phyloP scores from a whole-genome alignment of 1,140 invertebrate species.

The Hyles euphorbiae region DNA sequence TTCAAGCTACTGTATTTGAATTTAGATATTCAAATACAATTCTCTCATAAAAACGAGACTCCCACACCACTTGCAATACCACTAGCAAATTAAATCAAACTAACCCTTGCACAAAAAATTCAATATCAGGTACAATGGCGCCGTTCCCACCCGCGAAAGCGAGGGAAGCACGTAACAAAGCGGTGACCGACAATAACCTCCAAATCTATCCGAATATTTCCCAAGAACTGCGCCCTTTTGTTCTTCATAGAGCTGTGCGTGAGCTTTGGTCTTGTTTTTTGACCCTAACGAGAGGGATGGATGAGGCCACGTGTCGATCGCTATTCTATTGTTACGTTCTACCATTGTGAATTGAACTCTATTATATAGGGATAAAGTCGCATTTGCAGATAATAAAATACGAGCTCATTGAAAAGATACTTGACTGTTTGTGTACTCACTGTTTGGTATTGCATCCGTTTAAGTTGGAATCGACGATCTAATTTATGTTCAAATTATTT shows the following conservation, averaged over 20 bases:
- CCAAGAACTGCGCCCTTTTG: slow-evolving; percentile 42
- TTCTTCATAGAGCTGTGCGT: slow-evolving; percentile 44
- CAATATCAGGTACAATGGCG: too few species aligned
- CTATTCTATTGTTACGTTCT: slow-evolving; percentile 22
- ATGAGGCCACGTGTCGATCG: slow-evolving; percentile 44
- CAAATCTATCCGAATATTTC: slow-evolving; percentile 33
- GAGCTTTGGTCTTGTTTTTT: slow-evolving; percentile 57
- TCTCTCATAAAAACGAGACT: too few species aligned
- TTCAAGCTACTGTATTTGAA: too few species aligned
- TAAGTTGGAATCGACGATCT: too few species aligned
- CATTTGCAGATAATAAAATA: slow-evolving; percentile 1
- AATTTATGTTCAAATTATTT: too few species aligned
- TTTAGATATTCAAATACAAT: too few species aligned
- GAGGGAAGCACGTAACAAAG: slow-evolving; percentile 5
- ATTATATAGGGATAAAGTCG: slow-evolving; percentile 3
- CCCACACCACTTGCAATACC: too few species aligned
- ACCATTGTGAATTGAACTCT: slow-evolving; percentile 15
- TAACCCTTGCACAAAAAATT: too few species aligned
- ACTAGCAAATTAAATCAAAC: too few species aligned
- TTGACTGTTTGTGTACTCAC: slow-evolving; percentile 4
- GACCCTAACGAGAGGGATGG: slow-evolving; percentile 49
- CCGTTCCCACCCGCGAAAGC: slow-evolving; percentile 7
- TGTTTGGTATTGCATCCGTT: neutral
- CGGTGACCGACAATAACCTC: slow-evolving; percentile 26
- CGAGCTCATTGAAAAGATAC: neutral